phyloP scores from a whole-genome alignment of 2,113 vertebrate genomes.

The Illadopsis cleaveri region DNA sequence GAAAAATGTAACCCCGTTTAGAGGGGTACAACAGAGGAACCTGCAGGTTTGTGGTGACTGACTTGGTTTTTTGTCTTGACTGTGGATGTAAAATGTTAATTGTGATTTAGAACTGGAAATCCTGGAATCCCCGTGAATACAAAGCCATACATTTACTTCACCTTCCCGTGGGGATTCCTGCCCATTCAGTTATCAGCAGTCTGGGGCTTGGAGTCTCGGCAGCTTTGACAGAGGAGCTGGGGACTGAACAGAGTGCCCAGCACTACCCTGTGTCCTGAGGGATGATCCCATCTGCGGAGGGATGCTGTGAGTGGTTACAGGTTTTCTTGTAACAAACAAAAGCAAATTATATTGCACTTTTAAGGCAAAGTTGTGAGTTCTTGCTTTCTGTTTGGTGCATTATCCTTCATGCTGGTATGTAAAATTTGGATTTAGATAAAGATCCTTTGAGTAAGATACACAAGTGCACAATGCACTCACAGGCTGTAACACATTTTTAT shows the following conservation, averaged over 20 bases:
- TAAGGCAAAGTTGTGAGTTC: not conserved
- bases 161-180: not conserved
- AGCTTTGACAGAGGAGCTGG: not conserved
- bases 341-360: not conserved
- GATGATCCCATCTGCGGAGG: fast-evolving
- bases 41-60: not conserved
- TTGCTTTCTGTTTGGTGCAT: not conserved
- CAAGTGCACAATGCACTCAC: not conserved
- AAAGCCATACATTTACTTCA: not conserved
- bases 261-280: not conserved
- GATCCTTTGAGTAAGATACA: not conserved
- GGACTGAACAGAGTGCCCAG: not conserved
- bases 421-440: not conserved
- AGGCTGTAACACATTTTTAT: not conserved
- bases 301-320: not conserved
- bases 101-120: not conserved
- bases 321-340: not conserved
- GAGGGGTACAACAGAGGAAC: not conserved
- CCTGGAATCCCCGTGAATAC: fast-evolving
- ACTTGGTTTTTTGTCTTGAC: not conserved
- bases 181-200: fast-evolving
- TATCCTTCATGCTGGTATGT: not conserved
- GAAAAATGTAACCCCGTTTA: not conserved
- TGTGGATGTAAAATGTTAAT: not conserved
- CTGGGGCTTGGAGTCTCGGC: not conserved